These are phyloP conservation scores for Unio pictorum DNA, from an alignment of 2,888 invertebrate species.

Conservation along the genomic window DNA sequence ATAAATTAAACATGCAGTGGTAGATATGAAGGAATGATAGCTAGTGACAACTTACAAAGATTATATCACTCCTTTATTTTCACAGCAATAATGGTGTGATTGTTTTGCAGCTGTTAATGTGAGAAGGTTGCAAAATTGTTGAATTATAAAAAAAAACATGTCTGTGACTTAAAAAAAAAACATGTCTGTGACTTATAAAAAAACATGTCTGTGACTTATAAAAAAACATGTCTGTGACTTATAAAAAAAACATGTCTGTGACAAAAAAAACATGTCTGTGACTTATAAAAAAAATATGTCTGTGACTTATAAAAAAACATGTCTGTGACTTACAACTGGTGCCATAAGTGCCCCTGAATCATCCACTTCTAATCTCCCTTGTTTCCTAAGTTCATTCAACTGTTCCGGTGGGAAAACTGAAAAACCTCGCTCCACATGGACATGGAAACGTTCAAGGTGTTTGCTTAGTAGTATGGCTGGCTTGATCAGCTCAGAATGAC, in stretches of 20 bases:
- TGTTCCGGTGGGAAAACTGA: slow-evolving; percentile 69
- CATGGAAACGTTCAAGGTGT: slow-evolving; percentile 61
- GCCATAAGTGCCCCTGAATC: slow-evolving; percentile 55
- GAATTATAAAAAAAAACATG: too few relatives aligned
- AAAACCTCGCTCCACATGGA: slow-evolving; percentile 64
- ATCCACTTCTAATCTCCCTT: slow-evolving; percentile 60
- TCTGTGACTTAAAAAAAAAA: too few relatives aligned
- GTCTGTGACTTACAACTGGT: slow-evolving; percentile 36
- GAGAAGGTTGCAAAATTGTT: too few relatives aligned
- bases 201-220: slow-evolving; percentile 23
- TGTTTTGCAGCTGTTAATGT: too few relatives aligned
- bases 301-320: slow-evolving; percentile 14
- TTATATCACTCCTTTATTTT: too few relatives aligned
- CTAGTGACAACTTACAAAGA: too few relatives aligned
- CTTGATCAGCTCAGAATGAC: slow-evolving; percentile 68
- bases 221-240: slow-evolving; percentile 13
- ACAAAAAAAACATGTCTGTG: not conserved
- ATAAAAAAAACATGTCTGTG: slow-evolving; percentile 17
- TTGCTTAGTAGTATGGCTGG: slow-evolving; percentile 65
- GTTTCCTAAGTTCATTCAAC: slow-evolving; percentile 60
- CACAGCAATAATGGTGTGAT: too few relatives aligned
- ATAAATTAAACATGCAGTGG: too few relatives aligned
- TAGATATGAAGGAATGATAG: too few relatives aligned
- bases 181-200: slow-evolving; percentile 27
- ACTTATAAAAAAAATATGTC: slow-evolving; percentile 27